Base-by-base conservation (phyloP, 2,113 vertebrate genomes). In the Cyprinodon brontotheroides region DNA sequence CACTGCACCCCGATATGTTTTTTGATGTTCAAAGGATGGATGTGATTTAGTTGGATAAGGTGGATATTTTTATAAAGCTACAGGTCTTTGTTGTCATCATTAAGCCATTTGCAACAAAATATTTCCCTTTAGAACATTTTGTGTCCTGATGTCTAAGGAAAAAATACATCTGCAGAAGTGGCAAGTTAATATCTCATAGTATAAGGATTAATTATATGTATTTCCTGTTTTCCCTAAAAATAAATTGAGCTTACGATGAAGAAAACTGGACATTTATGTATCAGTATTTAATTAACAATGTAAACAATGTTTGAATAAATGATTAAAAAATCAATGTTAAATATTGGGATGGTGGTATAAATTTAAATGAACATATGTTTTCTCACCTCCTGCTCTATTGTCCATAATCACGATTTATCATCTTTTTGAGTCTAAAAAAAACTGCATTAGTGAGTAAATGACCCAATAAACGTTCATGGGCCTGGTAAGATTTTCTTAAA, bases 121-220 rank as follows among this genome's bases (percentile, higher is more conserved):
- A 45, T n/a, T 67, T 74, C 12, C 22, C 67, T 22, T 39, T 50
- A 13, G 1, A 53, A 43, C 22, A 53, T 41, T 65, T 87, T 50
- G 43, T 20, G 62, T n/a, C 57, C 64, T 79, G 43, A 75, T 78
- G 61, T 68, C 80, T 22, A 39, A 15, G 70, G 11, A 82, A 67
- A 61, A 40, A 15, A 48, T 29, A 1, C 29, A 29, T 29, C 29
- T 29, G 29, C 29, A 45, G 72, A 72, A 74, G 68, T 79, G 62
- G 45, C 50, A 68, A 48, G 68, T 86, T 80, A 81, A 85, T 79
- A 87, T 83, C 63, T 68, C 40, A 80, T 29, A 29, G 29, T 29
- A 29, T 29, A 29, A 29, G 29, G 29, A 29, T 29, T 29, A 29
- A 29, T 29, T 29, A 29, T 29, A 29, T 29, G 29, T 29, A 29